Evolutionary conservation across 2,888 invertebrate genomes (phyloP).

Genomic region (Gastracanthus pulcherrimus): DNA sequence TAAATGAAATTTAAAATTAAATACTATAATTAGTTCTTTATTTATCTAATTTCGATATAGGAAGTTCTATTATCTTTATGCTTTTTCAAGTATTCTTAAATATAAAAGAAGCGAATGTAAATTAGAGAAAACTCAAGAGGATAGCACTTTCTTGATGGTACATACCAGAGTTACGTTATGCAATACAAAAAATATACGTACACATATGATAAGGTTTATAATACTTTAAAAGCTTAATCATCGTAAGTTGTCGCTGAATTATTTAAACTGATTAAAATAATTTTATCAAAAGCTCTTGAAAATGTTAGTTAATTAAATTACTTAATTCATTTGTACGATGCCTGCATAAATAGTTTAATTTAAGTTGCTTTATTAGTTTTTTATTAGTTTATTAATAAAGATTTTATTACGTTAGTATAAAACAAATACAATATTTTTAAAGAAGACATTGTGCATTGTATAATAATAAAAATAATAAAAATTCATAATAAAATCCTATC

Average conservation of each 20-base stretch:
- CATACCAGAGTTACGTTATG: background rate
- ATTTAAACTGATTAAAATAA: background rate
- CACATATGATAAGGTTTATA: background rate
- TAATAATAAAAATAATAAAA: no score
- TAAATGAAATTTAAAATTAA: no score
- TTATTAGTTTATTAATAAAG: no score
- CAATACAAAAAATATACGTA: background rate
- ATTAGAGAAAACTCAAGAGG: background rate
- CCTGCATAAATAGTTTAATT: background rate
- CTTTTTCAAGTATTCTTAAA: background rate
- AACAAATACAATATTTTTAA: no score
- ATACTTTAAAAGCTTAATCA: no score
- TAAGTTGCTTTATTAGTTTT: background rate
- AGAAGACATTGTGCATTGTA: no score
- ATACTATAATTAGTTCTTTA: no score
- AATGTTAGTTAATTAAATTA: background rate
- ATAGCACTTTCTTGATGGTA: background rate
- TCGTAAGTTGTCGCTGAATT: background rate
- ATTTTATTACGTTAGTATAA: no score
- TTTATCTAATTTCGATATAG: no score
- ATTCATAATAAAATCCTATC: no score
- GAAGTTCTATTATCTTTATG: no score
- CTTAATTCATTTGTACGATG: background rate
- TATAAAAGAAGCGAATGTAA: background rate
- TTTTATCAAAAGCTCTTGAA: no score